phyloP scores from a whole-genome alignment of 2,888 invertebrate species.

The Cyrtodaria siliqua region DNA sequence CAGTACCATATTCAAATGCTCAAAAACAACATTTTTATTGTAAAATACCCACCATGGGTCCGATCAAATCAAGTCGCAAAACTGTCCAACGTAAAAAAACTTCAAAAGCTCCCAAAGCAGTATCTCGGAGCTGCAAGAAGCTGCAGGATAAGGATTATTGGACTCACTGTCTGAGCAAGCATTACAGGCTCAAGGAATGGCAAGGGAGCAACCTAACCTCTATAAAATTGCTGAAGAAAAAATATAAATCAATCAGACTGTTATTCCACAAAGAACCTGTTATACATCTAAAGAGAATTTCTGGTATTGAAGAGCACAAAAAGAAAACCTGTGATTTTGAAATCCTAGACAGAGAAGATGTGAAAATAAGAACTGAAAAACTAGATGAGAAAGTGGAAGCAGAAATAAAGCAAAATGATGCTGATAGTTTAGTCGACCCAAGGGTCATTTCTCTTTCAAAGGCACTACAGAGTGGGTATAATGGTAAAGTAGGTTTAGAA shows the following conservation, averaged over 20 bases:
- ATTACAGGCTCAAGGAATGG: slow-evolving; percentile 51
- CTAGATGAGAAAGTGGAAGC: slow-evolving; percentile 11
- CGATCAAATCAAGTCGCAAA: too few species aligned
- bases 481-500: slow-evolving; percentile 47
- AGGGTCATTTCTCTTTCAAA: slow-evolving; percentile 56
- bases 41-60: too few species aligned
- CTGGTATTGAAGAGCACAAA: neutral
- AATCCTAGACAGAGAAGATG: neutral
- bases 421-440: slow-evolving; percentile 46
- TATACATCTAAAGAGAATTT: slow-evolving; percentile 13
- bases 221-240: slow-evolving; percentile 28
- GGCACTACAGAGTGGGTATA: slow-evolving; percentile 41
- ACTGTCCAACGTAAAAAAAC: too few species aligned
- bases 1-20: too few species aligned
- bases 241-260: slow-evolving; percentile 43
- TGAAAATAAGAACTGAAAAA: neutral
- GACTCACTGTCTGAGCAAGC: slow-evolving; percentile 5
- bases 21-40: too few species aligned
- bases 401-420: neutral
- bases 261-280: slow-evolving; percentile 28
- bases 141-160: neutral
- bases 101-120: too few species aligned
- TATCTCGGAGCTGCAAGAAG: too few species aligned
- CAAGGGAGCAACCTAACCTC: slow-evolving; percentile 15
- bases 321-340: slow-evolving; percentile 17